A percentile compares a stretch with the other conserved stretches of the same genome.
These are phyloP conservation scores for Poeciliopsis prolifica DNA, from an alignment of 2,113 vertebrate species.

Conservation along the genomic window DNA sequence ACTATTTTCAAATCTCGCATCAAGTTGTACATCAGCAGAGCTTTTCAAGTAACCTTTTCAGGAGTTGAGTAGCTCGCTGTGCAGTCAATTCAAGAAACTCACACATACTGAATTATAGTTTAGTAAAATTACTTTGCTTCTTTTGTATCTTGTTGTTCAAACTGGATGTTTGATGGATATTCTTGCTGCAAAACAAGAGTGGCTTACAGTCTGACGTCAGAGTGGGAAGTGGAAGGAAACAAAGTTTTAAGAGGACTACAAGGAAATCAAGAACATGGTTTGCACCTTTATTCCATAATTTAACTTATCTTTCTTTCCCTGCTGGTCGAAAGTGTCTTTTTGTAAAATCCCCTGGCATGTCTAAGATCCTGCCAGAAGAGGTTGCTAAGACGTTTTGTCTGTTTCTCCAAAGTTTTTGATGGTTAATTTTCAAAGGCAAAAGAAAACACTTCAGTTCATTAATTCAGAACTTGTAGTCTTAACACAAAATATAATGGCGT, in stretches of 20 bases:
- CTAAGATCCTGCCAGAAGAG: neutral
- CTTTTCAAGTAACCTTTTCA: neutral
- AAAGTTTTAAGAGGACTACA: neutral
- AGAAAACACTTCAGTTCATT: slow-evolving; percentile 8
- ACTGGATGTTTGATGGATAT: neutral
- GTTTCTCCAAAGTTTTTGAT: neutral
- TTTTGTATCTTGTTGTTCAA: neutral
- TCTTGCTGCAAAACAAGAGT: neutral
- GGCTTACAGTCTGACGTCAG: neutral
- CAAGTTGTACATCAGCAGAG: neutral
- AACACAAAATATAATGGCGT: slow-evolving; percentile 26
- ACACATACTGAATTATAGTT: neutral
- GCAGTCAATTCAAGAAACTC: neutral
- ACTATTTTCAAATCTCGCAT: neutral
- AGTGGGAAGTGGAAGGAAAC: neutral
- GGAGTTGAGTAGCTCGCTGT: neutral
- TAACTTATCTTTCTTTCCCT: neutral
- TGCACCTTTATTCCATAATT: neutral
- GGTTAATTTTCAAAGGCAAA: slow-evolving; percentile 6
- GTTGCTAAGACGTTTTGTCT: neutral
- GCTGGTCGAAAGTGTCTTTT: neutral
- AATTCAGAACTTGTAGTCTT: slow-evolving; percentile 34
- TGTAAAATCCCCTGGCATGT: neutral
- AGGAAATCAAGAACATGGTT: neutral
- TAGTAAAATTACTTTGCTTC: neutral